These are phyloP conservation scores for Betta splendens DNA, from an alignment of 2,797 vertebrate species.

Conservation along the genomic window DNA sequence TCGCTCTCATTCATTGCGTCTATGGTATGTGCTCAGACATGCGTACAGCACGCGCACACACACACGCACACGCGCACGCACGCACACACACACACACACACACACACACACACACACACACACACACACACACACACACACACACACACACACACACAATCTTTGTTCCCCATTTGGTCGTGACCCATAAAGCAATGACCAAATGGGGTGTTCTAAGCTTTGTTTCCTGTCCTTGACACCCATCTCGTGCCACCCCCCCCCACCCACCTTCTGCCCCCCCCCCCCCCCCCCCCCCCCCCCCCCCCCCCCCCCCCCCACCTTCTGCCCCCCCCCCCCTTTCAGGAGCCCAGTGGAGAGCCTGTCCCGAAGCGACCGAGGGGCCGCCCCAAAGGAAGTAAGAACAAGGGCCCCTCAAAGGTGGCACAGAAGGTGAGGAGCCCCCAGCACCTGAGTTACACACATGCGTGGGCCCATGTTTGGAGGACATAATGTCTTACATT, in stretches of 20 bases:
- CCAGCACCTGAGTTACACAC: constrained; percentile 35
- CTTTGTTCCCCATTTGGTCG: constrained; percentile 50
- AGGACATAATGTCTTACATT: background rate
- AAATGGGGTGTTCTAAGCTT: constrained; percentile 34
- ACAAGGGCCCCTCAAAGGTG: constrained; percentile 97
- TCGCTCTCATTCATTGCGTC: constrained; percentile 1
- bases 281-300: constrained; percentile 46
- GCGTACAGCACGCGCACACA: background rate
- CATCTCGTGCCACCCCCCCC: constrained; percentile 51
- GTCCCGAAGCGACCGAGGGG: constrained; percentile 96
- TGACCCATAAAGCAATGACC: constrained; percentile 63
- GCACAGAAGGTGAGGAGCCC: constrained; percentile 91
- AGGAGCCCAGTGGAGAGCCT: constrained; percentile 93
- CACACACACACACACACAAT: constrained; percentile 37
- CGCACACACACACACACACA: too few relatives aligned
- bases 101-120: too few relatives aligned
- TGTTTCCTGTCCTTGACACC: constrained; percentile 62
- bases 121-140: background rate
- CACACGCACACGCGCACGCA: background rate
- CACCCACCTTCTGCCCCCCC: constrained; percentile 1
- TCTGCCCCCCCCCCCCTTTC: constrained; percentile 62
- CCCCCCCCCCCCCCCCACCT: constrained; percentile 35
- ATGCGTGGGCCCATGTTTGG: constrained; percentile 6
- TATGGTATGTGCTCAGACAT: background rate
- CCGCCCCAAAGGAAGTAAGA: constrained; percentile 97